Conservation (phyloP, 1,140 invertebrate genomes). For the Pseudachorutes palmiensis region DNA sequence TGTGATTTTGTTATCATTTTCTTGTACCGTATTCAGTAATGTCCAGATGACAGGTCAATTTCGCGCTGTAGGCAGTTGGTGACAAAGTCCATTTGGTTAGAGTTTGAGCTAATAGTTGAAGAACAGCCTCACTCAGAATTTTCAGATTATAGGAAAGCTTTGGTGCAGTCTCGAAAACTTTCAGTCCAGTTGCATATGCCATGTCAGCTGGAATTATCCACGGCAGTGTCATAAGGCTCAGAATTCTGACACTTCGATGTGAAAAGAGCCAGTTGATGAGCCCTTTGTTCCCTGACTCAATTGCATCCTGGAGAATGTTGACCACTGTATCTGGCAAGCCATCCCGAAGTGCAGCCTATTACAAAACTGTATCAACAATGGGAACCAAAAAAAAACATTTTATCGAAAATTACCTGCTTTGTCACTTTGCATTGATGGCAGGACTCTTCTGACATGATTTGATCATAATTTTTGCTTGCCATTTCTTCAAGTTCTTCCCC, state of each 20-base stretch:
- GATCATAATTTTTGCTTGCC: conserved; percentile 33
- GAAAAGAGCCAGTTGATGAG: conserved; percentile 82
- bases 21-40: conserved; percentile 58
- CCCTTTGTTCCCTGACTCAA: conserved; percentile 80
- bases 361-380: background rate
- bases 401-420: conserved; percentile 54
- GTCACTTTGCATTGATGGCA: conserved; percentile 74
- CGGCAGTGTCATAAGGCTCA: conserved; percentile 70
- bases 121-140: conserved; percentile 49
- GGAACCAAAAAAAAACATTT: background rate
- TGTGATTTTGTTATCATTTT: background rate
- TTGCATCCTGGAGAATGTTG: conserved; percentile 81
- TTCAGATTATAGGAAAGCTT: conserved; percentile 49
- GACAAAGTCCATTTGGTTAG: conserved; percentile 27
- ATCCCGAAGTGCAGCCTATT: conserved; percentile 71
- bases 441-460: conserved; percentile 55
- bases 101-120: conserved; percentile 47
- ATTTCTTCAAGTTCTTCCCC: conserved; percentile 54
- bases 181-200: conserved; percentile 64
- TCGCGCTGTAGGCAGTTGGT: conserved; percentile 44
- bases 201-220: conserved; percentile 78
- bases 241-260: conserved; percentile 65
- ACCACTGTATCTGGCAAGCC: conserved; percentile 75
- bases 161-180: conserved; percentile 59
- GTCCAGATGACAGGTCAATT: conserved; percentile 58